Evolutionary conservation across 2,888 invertebrate genomes (phyloP).

Genomic region (Spodoptera littoralis): DNA sequence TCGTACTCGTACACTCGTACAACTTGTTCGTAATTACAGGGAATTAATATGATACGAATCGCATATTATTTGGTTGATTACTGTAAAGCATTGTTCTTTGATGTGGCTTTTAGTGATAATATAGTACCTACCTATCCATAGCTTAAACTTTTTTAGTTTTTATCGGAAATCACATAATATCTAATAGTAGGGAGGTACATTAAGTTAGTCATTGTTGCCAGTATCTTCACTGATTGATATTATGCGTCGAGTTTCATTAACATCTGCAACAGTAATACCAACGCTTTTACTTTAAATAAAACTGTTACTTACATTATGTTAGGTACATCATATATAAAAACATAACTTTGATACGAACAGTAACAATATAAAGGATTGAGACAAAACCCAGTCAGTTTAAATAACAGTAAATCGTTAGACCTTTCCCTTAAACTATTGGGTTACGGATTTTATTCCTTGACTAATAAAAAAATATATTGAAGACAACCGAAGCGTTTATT

Average conservation of each 20-base stretch:
- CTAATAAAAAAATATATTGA: conserved; percentile 50
- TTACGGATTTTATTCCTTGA: conserved; percentile 41
- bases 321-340: not conserved
- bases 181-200: not conserved
- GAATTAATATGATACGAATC: conserved; percentile 38
- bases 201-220: too few relatives aligned
- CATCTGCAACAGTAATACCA: too few relatives aligned
- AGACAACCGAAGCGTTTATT: conserved; percentile 48
- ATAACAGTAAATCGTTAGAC: conserved; percentile 33
- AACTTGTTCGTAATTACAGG: conserved; percentile 36
- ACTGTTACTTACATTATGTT: not conserved
- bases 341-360: not conserved
- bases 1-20: conserved; percentile 6
- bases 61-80: conserved; percentile 35
- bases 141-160: not conserved
- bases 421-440: conserved; percentile 35
- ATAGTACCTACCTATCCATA: not conserved
- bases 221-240: too few relatives aligned
- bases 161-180: conserved; percentile 7
- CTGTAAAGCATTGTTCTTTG: conserved; percentile 11
- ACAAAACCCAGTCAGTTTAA: conserved; percentile 29
- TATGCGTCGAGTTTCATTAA: too few relatives aligned
- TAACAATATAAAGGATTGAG: conserved; percentile 6
- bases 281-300: not conserved
- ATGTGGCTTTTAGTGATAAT: conserved; percentile 21